Evolutionary conservation across 2,113 vertebrate species (phyloP), one percentile per base, ranked within the genome.

Genomic region (Paralichthys olivaceus): DNA sequence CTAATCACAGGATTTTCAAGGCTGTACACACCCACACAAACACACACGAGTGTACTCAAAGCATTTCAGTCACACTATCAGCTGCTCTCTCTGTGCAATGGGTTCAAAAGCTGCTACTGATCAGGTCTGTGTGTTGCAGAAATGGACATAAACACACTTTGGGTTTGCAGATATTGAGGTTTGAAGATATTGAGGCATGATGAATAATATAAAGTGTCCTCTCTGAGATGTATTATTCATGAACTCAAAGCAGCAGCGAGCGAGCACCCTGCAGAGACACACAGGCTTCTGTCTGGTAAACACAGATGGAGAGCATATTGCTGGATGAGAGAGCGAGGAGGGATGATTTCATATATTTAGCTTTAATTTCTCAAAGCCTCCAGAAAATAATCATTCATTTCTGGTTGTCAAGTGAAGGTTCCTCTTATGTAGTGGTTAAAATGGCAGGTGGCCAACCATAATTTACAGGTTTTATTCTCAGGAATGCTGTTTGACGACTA

Each of bases 211-310:
- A 8, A 53, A 4, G n/a, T 22, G 69, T 84, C 58, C 47, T 75
- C 34, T 45, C 29, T 69, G 15, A 51, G 67, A 79, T 83, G 66
- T 14, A 81, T 90, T 84, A 86, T 89, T 90, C 58, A 91, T 83
- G 40, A n/a, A n/a, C 28, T 65, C 69, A 69, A 61, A 81, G 4
- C 80, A 71, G 77, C 67, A 58, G 47, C 51, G 26, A 66, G 71
- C 69, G 7, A 7, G 19, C 49, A 71, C 58, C 47, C 69, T 23
- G 79, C 37, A 58, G 76, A 17, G 74, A 73, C 62, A 71, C 75
- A 59, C 56, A 51, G 43, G 40, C 43, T 43, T 2, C 68, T 56
- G 43, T 61, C 57, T 75, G 69, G 55, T 63, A 81, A 29, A 70
- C 53, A 80, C 75, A 88, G 69, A 87, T 80, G 70, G 77, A 26